Base-by-base conservation (phyloP, 2,888 invertebrate genomes). In the Epsilonema sp. region DNA sequence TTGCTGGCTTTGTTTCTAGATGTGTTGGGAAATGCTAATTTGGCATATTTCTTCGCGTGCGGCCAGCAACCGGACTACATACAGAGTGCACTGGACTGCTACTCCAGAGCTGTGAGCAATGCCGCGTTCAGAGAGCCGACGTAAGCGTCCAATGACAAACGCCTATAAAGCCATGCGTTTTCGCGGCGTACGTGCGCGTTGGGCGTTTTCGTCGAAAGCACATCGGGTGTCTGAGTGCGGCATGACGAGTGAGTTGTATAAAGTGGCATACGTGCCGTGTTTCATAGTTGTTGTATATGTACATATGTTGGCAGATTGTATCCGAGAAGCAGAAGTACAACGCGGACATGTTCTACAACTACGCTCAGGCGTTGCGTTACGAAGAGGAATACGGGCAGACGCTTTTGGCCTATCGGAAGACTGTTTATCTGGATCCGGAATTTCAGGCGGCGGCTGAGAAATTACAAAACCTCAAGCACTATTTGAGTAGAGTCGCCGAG, bases 291-390 rank as follows among this genome's bases (percentile, higher is more conserved):
- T 39, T 39, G n/a, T 39, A 39, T 8, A 11, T 39, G n/a, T 8
- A 19, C 5, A 19, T 39, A 20, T 39, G n/a, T 39, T 39, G 5
- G 39, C n/a, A 39, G 13, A n/a, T 11, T 39, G 22, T n/a, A 11
- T 39, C 39, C n/a, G 25, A 42, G 19, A 42, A 11, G 25, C 8
- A 42, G 19, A 20, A 22, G 8, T 16, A 42, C 42, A 79, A 78
- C 55, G 77, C 82, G 0, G 82, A 84, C 67, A 71, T 85, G 41
- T 79, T 80, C 68, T 83, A 78, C 62, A 85, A 85, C 67, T 79
- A 79, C 70, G 82, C 78, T 49, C 75, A 81, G 82, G 79, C 78
- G 1, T 69, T 79, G 44, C 79, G 78, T 64, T 83, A 81, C 62
- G 78, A 80, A 59, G 83, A 84, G 65, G 74, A 78, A 47, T 85